Conservation (phyloP, 2,888 invertebrate genomes). For the Drosophila incognita region DNA sequence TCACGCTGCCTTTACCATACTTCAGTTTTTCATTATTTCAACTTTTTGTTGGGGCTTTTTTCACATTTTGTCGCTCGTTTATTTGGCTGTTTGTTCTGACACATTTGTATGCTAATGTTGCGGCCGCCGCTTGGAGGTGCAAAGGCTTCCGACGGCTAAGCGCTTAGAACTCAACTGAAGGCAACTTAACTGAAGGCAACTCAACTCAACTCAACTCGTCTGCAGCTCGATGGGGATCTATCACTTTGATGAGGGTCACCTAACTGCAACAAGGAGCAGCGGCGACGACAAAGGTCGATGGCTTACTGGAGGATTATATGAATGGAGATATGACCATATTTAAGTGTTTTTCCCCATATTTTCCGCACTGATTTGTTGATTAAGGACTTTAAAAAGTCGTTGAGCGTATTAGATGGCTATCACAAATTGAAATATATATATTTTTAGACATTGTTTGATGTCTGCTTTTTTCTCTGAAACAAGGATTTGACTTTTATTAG, state of each 20-base stretch:
- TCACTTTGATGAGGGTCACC: conserved; percentile 74
- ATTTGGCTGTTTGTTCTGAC: conserved; percentile 77
- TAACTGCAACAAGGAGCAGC: conserved; percentile 7
- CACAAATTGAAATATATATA: conserved; percentile 54
- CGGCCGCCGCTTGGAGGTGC: conserved; percentile 53
- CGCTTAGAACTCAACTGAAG: conserved; percentile 55
- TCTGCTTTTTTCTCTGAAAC: conserved; percentile 18
- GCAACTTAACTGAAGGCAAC: conserved; percentile 18
- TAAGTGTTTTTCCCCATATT: conserved; percentile 26
- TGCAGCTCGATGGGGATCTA: conserved; percentile 65
- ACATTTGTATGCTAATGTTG: conserved; percentile 79
- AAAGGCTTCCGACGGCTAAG: conserved; percentile 71
- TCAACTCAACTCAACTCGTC: conserved; percentile 33
- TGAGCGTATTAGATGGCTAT: conserved; percentile 33
- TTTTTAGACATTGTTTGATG: conserved; percentile 9
- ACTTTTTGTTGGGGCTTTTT: conserved; percentile 16
- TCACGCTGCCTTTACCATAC: conserved; percentile 59
- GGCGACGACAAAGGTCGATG: conserved; percentile 44
- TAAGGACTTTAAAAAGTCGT: conserved; percentile 50
- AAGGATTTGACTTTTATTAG: conserved; percentile 26
- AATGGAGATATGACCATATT: conserved; percentile 54
- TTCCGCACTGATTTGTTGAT: conserved; percentile 39
- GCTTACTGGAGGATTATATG: conserved; percentile 51
- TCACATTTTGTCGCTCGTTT: conserved; percentile 46
- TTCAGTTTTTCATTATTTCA: conserved; percentile 17